A percentile compares a stretch with the other conserved stretches of the same genome.
phyloP scores from a whole-genome alignment of 2,888 invertebrate species.

The Choreutis nemorana region DNA sequence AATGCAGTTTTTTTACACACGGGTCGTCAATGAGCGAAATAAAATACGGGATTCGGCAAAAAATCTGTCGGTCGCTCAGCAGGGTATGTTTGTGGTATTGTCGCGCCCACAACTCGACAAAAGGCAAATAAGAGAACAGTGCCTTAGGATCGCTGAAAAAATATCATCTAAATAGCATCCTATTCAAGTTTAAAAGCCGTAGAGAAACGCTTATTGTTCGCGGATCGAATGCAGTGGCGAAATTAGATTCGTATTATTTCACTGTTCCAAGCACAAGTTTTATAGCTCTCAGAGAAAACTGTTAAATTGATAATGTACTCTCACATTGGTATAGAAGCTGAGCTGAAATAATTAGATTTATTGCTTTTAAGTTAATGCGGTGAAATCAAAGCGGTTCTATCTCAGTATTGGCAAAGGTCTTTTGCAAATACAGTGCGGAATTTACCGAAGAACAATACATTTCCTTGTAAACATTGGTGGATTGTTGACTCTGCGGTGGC shows the following conservation, averaged over 20 bases:
- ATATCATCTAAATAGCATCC: slow-evolving; percentile 59
- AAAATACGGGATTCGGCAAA: slow-evolving; percentile 58
- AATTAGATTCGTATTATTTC: slow-evolving; percentile 58
- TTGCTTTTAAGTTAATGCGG: too few relatives aligned
- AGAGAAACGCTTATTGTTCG: slow-evolving; percentile 52
- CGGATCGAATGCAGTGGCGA: slow-evolving; percentile 53
- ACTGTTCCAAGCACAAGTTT: too few relatives aligned
- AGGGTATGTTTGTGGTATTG: slow-evolving; percentile 61
- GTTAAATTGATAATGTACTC: slow-evolving; percentile 19
- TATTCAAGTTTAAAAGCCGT: slow-evolving; percentile 65
- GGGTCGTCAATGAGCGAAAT: slow-evolving; percentile 51
- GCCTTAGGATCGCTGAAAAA: slow-evolving; percentile 36
- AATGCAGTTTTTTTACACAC: slow-evolving; percentile 32
- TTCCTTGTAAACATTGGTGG: slow-evolving; percentile 37
- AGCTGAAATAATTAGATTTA: too few relatives aligned
- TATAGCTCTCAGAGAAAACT: slow-evolving; percentile 15
- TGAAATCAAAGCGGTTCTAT: too few relatives aligned
- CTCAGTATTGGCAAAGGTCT: too few relatives aligned
- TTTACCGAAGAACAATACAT: too few relatives aligned
- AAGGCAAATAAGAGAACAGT: slow-evolving; percentile 64
- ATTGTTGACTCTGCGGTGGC: slow-evolving; percentile 41
- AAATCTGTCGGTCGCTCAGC: slow-evolving; percentile 51
- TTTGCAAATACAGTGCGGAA: too few relatives aligned
- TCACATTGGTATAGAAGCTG: too few relatives aligned
- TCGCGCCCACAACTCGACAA: slow-evolving; percentile 63